phyloP scores from a whole-genome alignment of 2,113 vertebrate species.

The Gallinago undulata region DNA sequence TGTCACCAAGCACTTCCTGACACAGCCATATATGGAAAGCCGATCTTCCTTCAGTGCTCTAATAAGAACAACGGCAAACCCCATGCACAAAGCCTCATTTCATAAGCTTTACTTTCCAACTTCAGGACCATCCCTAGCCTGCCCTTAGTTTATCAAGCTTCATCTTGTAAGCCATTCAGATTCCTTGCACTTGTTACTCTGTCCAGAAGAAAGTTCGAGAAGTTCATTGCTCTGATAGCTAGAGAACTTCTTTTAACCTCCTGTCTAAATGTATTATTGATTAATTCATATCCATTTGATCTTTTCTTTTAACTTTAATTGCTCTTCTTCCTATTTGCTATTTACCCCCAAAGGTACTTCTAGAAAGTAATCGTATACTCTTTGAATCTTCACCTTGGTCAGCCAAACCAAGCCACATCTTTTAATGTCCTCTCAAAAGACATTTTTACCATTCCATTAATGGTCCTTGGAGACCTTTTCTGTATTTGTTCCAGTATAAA shows the following conservation, averaged over 20 bases:
- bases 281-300: constrained; percentile 7
- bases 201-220: background rate
- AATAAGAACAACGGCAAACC: background rate
- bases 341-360: constrained; percentile 7
- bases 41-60: background rate
- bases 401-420: background rate
- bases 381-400: background rate
- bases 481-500: background rate
- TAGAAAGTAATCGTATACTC: background rate
- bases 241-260: background rate
- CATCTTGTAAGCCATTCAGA: background rate
- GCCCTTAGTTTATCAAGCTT: background rate
- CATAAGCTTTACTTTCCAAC: background rate
- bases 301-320: background rate
- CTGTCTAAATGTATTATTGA: constrained; percentile 14
- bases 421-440: background rate
- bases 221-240: background rate
- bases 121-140: background rate
- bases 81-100: background rate
- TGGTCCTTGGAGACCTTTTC: background rate
- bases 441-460: background rate
- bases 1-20: background rate
- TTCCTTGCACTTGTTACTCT: background rate
- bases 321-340: background rate
- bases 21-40: background rate